Conservation (phyloP, 2,113 vertebrate species). For the Proteles cristata region DNA sequence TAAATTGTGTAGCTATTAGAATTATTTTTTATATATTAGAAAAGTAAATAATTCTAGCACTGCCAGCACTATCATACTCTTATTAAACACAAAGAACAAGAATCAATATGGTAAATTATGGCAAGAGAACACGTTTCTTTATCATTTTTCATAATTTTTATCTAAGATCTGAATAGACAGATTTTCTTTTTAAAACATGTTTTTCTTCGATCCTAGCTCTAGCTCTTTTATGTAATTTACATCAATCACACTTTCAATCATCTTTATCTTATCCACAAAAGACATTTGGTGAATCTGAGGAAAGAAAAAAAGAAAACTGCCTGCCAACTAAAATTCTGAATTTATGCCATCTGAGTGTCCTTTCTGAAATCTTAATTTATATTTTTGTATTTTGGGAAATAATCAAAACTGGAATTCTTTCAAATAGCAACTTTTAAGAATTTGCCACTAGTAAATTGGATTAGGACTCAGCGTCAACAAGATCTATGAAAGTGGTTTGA, state of each 20-base stretch:
- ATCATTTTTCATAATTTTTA: conserved; percentile 60
- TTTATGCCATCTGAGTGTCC: neutral
- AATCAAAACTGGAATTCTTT: neutral
- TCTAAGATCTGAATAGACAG: conserved; percentile 52
- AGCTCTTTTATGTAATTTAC: conserved; percentile 46
- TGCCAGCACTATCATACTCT: neutral
- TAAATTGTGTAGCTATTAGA: neutral
- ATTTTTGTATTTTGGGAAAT: conserved; percentile 32
- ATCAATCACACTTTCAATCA: conserved; percentile 61
- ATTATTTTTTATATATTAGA: neutral
- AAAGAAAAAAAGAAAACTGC: conserved; percentile 24
- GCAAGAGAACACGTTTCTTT: conserved; percentile 45
- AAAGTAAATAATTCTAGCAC: conserved; percentile 37
- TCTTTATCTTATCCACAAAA: conserved; percentile 62
- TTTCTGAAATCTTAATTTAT: conserved; percentile 50
- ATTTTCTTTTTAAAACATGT: conserved; percentile 55
- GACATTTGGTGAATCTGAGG: neutral
- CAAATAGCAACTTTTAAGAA: neutral
- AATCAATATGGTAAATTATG: conserved; percentile 56
- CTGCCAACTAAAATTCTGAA: conserved; percentile 15
- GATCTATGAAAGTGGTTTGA: neutral
- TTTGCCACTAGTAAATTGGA: neutral
- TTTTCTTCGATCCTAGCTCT: conserved; percentile 22
- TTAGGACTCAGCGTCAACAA: neutral
- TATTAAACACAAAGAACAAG: conserved; percentile 53